Evolutionary conservation across 2,797 vertebrate species (phyloP), one percentile per base, ranked within the genome.

Genomic region (Pogoniulus pusillus): DNA sequence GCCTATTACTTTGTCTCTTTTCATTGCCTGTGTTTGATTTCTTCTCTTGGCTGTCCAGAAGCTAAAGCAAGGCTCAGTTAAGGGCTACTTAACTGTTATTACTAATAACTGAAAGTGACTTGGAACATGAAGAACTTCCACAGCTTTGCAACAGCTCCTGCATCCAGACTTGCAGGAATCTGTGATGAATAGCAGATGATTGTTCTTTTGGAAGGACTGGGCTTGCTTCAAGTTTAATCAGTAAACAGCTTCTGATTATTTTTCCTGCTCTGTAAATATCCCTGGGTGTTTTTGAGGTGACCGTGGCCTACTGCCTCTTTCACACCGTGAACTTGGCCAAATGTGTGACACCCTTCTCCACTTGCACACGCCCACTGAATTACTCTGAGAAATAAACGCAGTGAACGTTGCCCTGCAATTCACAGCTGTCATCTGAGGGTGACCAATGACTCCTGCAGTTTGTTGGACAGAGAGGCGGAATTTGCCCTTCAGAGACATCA

Each of bases 131-230:
- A 94, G 90, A 75, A 59, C 80, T 88, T 82, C 82, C 84, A 17
- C 29, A 87, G 63, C 84, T 93, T n/a, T 70, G 49, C 84, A 78
- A 62, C 39, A 94, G 86, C 82, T 62, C 77, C 65, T 87, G 73
- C 82, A 93, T 89, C 82, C 88, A 89, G 82, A 87, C 93, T 93
- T 93, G 91, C 88, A 96, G 84, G 72, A 66, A 49, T 91, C 79
- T 34, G 83, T 95, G 86, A 96, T 95, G 95, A 96, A 96, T 96
- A 96, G 94, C 88, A 89, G 93, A 96, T 96, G 94, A 96, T 96
- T 95, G 87, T 88, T 95, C 86, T 95, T 95, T 93, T 95, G 95
- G 95, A 96, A 90, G 91, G 73, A 27, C 86, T 94, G 94, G 86
- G 95, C 73, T 93, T 89, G 86, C 93, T 95, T 96, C 91, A 76